These are phyloP conservation scores for Gallinago stenura DNA, from an alignment of 2,797 vertebrate genomes.

Conservation along the genomic window DNA sequence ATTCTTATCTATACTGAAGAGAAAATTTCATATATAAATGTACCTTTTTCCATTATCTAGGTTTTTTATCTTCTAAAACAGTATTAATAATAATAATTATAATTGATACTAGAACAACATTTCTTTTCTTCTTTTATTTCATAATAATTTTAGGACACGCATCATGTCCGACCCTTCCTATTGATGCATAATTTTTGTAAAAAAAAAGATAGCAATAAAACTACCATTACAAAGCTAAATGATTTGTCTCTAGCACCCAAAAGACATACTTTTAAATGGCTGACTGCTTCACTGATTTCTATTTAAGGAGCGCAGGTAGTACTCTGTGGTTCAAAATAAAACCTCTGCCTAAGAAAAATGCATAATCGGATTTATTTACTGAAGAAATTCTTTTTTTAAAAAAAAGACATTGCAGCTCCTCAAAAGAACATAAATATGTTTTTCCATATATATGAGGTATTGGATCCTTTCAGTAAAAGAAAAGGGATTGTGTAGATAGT, in stretches of 20 bases:
- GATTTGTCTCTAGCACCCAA: background rate
- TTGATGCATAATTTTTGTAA: background rate
- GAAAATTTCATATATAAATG: background rate
- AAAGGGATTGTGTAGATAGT: background rate
- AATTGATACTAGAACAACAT: background rate
- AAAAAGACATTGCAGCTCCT: background rate
- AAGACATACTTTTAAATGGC: background rate
- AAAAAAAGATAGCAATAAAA: background rate
- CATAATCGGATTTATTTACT: background rate
- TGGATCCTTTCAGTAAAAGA: background rate
- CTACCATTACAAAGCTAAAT: background rate
- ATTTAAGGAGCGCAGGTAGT: background rate
- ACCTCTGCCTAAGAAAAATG: background rate
- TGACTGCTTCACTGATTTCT: background rate
- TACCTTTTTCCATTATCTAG: background rate
- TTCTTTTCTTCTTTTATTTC: background rate
- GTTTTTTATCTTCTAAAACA: background rate
- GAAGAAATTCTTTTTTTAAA: background rate
- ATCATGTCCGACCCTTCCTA: background rate
- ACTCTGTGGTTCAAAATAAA: background rate
- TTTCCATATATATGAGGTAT: background rate
- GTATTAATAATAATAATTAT: background rate
- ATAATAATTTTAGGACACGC: background rate
- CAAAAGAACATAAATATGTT: background rate
- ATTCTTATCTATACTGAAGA: background rate